Evolutionary conservation across 1,140 invertebrate genomes (phyloP).

Genomic region (Aporrectodea caliginosa): DNA sequence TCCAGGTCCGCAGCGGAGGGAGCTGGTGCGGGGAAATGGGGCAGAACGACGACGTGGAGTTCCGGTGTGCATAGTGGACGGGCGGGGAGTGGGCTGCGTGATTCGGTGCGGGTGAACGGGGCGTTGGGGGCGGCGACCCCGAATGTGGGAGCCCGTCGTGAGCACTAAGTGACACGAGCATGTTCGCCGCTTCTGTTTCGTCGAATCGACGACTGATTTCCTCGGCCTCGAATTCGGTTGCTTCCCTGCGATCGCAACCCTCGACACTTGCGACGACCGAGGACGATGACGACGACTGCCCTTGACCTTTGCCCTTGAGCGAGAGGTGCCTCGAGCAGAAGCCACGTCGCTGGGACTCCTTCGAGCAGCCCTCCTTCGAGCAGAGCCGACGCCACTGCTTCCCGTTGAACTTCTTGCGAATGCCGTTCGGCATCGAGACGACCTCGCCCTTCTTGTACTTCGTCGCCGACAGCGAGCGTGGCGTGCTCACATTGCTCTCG

Average conservation of each 20-base stretch:
- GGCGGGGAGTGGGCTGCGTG: slow-evolving; percentile 20
- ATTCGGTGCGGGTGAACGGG: not conserved
- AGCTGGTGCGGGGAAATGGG: slow-evolving; percentile 52
- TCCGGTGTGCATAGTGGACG: slow-evolving; percentile 37
- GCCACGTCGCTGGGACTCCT: slow-evolving; percentile 93
- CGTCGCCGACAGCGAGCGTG: slow-evolving; percentile 59
- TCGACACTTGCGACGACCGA: slow-evolving; percentile 5
- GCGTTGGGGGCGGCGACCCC: not conserved
- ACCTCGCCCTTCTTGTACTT: slow-evolving; percentile 99
- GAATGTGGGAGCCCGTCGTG: slow-evolving; percentile 14
- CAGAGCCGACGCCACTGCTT: slow-evolving; percentile 97
- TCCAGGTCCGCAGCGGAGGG: slow-evolving; percentile 32
- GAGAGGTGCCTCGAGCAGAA: slow-evolving; percentile 94
- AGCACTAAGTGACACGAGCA: slow-evolving; percentile 88
- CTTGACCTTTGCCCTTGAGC: slow-evolving; percentile 64
- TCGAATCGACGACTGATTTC: slow-evolving; percentile 70
- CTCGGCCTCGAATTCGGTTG: slow-evolving; percentile 76
- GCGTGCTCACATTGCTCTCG: slow-evolving; percentile 52
- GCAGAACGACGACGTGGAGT: slow-evolving; percentile 45
- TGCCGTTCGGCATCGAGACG: slow-evolving; percentile 90
- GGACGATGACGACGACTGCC: too few species aligned
- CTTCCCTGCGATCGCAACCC: slow-evolving; percentile 55
- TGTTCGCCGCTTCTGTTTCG: slow-evolving; percentile 93
- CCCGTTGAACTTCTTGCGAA: slow-evolving; percentile 98
- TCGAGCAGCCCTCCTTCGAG: slow-evolving; percentile 90